A percentile compares a stretch with the other conserved stretches of the same genome.
Evolutionary conservation across 2,888 invertebrate species (phyloP).

Genomic region (Odontothrips loti): DNA sequence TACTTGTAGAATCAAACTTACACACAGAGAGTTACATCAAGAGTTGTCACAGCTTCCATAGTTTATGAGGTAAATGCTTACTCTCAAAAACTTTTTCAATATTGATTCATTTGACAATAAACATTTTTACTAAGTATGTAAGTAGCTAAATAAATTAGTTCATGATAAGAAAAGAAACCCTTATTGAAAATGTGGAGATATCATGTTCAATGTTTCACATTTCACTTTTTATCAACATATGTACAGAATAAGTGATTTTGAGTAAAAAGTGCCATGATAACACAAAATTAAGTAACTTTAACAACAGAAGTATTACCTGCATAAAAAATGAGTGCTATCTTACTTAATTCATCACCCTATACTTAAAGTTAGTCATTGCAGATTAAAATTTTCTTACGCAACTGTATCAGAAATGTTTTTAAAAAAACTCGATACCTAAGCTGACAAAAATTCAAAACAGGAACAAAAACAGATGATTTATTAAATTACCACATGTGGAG

Average conservation of each 20-base stretch:
- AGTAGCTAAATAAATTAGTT: background rate
- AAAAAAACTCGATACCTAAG: background rate
- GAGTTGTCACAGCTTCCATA: background rate
- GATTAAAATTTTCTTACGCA: background rate
- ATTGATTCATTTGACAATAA: background rate
- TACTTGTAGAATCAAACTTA: background rate
- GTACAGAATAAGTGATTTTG: slow-evolving; percentile 5
- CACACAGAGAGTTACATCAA: background rate
- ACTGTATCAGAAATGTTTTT: background rate
- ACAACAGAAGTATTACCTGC: slow-evolving; percentile 1
- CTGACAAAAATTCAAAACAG: background rate
- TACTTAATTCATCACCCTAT: background rate
- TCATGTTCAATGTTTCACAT: background rate
- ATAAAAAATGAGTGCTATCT: slow-evolving; percentile 10
- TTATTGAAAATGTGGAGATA: background rate
- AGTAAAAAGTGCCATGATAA: background rate
- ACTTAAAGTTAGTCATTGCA: background rate
- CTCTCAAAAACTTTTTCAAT: background rate
- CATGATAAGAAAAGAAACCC: background rate
- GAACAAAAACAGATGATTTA: background rate
- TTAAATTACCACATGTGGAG: background rate
- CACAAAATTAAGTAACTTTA: background rate
- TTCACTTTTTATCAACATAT: slow-evolving; percentile 5
- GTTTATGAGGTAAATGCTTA: background rate
- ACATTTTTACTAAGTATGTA: background rate